Evolutionary conservation across 2,888 invertebrate species (phyloP).

Genomic region (Ochlodes sylvanus): DNA sequence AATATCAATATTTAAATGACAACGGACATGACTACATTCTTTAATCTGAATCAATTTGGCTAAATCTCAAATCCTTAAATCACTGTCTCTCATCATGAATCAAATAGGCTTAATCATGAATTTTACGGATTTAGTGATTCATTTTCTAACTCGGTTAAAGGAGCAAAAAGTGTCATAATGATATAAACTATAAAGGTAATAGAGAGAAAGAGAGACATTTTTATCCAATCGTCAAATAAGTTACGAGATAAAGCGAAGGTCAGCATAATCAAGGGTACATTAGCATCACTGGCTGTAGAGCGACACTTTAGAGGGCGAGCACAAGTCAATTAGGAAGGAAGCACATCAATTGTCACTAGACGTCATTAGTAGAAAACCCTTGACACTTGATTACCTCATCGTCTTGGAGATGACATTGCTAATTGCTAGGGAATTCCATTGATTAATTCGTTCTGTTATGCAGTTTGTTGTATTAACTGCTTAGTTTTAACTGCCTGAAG

Average conservation of each 20-base stretch:
- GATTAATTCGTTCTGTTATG: neutral
- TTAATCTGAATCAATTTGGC: no score
- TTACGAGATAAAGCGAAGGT: conserved; percentile 16
- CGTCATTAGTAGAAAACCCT: conserved; percentile 21
- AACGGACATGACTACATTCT: no score
- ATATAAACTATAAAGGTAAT: no score
- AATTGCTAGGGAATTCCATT: conserved; percentile 17
- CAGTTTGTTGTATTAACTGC: neutral
- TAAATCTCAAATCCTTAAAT: no score
- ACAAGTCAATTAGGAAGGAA: conserved; percentile 30
- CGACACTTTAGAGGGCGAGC: neutral
- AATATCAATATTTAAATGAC: no score
- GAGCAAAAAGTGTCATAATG: no score
- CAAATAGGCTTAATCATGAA: no score
- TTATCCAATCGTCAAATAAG: neutral
- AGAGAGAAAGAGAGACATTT: no score
- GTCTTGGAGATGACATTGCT: conserved; percentile 10
- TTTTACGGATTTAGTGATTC: no score
- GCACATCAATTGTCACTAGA: conserved; percentile 8
- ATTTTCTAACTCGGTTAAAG: no score
- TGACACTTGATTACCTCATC: conserved; percentile 30
- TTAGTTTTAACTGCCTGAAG: no score
- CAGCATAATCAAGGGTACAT: neutral
- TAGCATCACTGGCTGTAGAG: neutral
- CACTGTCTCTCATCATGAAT: no score